Percentiles rank a stretch among this genome's conserved stretches.
Evolutionary conservation across 2,113 vertebrate genomes (phyloP).

Genomic region (Lycaon pictus): DNA sequence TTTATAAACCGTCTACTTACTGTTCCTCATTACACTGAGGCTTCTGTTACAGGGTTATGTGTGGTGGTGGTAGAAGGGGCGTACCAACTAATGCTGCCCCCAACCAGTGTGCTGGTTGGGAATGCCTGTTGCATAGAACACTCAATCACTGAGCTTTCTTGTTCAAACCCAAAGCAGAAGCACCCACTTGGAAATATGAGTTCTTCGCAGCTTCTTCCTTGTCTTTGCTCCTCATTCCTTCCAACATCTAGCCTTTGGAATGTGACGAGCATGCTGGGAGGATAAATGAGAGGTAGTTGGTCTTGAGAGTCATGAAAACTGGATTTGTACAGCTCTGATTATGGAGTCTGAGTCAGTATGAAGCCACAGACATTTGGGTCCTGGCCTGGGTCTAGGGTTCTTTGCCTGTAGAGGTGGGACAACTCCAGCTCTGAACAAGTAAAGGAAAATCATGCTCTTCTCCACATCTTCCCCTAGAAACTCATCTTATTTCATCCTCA

Average conservation of each 20-base stretch:
- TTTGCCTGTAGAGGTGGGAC: neutral
- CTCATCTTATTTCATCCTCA: neutral
- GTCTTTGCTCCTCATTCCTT: neutral
- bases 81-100: no score
- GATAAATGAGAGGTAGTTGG: neutral
- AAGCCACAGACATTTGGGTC: neutral
- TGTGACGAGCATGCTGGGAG: neutral
- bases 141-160: neutral
- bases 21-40: neutral
- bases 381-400: neutral
- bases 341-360: neutral
- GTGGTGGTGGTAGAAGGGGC: no score
- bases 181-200: neutral
- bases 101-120: neutral
- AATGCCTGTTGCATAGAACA: no score
- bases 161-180: neutral
- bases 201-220: neutral
- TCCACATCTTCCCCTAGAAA: neutral
- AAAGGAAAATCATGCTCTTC: neutral
- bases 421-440: neutral
- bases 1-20: neutral
- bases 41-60: neutral
- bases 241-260: neutral
- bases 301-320: neutral
- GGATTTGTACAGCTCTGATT: neutral